Conservation (phyloP, 2,888 invertebrate species). For the Eupithecia subumbrata region DNA sequence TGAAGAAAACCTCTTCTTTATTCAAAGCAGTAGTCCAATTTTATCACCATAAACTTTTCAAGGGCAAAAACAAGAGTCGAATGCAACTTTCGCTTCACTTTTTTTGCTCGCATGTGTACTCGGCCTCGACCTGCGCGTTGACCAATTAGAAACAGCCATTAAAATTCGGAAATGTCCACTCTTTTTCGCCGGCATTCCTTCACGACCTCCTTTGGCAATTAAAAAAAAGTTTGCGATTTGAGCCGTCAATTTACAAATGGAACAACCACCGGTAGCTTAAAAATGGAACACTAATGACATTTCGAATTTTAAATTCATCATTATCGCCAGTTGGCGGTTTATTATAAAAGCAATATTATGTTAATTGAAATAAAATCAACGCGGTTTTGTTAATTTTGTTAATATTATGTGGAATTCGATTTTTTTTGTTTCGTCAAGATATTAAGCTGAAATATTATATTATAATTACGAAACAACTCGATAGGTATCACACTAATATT, state of each 20-base stretch:
- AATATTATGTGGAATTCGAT: not conserved
- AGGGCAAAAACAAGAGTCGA: constrained; percentile 34
- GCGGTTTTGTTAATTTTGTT: constrained; percentile 17
- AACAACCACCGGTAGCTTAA: constrained; percentile 68
- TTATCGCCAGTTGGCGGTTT: constrained; percentile 46
- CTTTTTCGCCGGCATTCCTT: constrained; percentile 73
- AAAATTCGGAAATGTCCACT: constrained; percentile 66
- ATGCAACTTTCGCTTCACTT: constrained; percentile 37
- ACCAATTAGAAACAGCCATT: constrained; percentile 80
- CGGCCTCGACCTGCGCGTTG: constrained; percentile 66
- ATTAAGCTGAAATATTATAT: not conserved
- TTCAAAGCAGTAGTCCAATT: not conserved
- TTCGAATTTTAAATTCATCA: constrained; percentile 57
- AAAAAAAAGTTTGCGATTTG: constrained; percentile 60
- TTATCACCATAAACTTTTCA: constrained; percentile 15
- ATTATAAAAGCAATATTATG: constrained; percentile 44
- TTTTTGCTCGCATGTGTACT: constrained; percentile 51
- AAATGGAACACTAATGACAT: constrained; percentile 61
- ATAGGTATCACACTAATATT: too few species aligned
- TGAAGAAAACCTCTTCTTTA: not conserved
- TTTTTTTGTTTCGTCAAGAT: not conserved
- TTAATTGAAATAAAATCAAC: constrained; percentile 43
- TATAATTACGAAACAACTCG: not conserved
- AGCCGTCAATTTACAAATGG: constrained; percentile 74
- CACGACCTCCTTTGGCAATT: constrained; percentile 57